Evolutionary conservation across 2,888 invertebrate species (phyloP).

Genomic region (Phyto melanocephala): DNA sequence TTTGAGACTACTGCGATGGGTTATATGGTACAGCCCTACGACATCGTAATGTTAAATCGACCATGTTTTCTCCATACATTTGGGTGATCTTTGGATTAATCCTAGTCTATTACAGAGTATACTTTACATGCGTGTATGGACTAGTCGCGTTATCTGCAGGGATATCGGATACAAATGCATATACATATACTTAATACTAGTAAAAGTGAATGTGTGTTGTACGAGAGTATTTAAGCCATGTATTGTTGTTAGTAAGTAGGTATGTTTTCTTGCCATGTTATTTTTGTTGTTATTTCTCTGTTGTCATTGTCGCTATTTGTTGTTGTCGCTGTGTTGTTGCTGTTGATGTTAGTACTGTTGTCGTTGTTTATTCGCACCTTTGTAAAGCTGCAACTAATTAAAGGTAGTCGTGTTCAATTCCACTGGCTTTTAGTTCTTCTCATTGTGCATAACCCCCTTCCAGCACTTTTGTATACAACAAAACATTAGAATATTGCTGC

Average conservation of each 20-base stretch:
- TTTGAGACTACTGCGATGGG: no score
- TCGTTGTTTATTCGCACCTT: conserved; percentile 67
- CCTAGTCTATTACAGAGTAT: no score
- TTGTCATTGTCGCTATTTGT: conserved; percentile 25
- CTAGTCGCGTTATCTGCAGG: no score
- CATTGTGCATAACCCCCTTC: conserved; percentile 2
- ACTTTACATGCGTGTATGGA: no score
- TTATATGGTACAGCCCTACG: no score
- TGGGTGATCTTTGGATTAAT: no score
- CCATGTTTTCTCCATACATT: no score
- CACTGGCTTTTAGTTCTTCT: conserved; percentile 32
- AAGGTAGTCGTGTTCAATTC: conserved; percentile 68
- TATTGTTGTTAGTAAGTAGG: conserved; percentile 10
- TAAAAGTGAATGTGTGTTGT: neutral
- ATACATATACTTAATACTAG: neutral
- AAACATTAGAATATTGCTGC: no score
- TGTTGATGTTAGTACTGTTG: conserved; percentile 2
- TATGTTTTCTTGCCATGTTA: conserved; percentile 34
- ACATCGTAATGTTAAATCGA: no score
- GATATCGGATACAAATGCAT: neutral
- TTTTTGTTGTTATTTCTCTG: conserved; percentile 20
- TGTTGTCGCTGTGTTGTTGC: conserved; percentile 1
- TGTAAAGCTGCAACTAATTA: conserved; percentile 68
- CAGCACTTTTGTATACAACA: neutral
- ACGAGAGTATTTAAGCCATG: conserved; percentile 4